phyloP scores from a whole-genome alignment of 2,797 vertebrate species.

The Myotis findleyi region DNA sequence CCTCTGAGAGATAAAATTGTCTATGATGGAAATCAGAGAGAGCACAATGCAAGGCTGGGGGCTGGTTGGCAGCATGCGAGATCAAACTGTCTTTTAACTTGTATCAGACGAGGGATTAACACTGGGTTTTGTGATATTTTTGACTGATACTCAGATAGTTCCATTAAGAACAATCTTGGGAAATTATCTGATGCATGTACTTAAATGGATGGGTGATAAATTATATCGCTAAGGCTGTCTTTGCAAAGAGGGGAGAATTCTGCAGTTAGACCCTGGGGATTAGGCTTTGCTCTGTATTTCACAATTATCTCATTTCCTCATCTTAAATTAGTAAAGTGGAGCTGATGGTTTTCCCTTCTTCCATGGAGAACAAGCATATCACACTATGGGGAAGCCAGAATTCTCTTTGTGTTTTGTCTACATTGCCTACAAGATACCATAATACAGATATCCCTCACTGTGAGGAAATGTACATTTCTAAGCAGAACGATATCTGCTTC shows the following conservation, averaged over 20 bases:
- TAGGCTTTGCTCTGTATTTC: slow-evolving; percentile 38
- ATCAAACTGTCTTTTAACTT: slow-evolving; percentile 73
- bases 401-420: background rate
- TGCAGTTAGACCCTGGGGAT: slow-evolving; percentile 29
- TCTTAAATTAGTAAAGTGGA: slow-evolving; percentile 45
- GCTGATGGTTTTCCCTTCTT: background rate
- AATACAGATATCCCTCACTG: background rate
- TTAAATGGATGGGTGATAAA: slow-evolving; percentile 52
- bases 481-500: slow-evolving; percentile 12
- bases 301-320: slow-evolving; percentile 57
- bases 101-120: slow-evolving; percentile 69
- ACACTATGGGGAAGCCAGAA: background rate
- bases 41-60: slow-evolving; percentile 40
- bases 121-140: slow-evolving; percentile 73
- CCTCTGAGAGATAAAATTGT: slow-evolving; percentile 66
- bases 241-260: background rate
- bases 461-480: background rate
- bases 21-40: slow-evolving; percentile 51
- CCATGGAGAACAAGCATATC: background rate
- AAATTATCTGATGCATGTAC: slow-evolving; percentile 70
- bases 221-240: slow-evolving; percentile 50
- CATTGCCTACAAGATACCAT: background rate
- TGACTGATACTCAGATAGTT: slow-evolving; percentile 65
- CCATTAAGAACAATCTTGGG: slow-evolving; percentile 70
- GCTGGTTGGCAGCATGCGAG: slow-evolving; percentile 58